Percentiles rank a stretch among this genome's conserved stretches.
These are phyloP conservation scores for Arvicanthis niloticus DNA, from an alignment of 2,113 vertebrate species.

Conservation along the genomic window DNA sequence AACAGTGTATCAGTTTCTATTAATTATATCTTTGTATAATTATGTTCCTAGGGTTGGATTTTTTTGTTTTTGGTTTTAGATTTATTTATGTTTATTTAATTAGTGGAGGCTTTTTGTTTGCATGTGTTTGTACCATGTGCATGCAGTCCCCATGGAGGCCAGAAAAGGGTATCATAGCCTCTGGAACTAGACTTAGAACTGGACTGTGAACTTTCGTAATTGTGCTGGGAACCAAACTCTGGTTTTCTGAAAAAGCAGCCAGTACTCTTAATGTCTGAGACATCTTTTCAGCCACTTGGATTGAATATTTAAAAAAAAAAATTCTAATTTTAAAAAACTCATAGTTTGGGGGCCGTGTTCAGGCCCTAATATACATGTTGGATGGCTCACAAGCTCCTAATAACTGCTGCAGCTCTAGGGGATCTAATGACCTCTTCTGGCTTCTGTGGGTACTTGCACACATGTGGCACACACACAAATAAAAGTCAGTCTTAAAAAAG, in stretches of 20 bases:
- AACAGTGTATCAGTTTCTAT: slow-evolving; percentile 9
- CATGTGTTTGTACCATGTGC: not conserved
- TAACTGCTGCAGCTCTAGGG: not conserved
- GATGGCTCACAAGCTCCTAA: not conserved
- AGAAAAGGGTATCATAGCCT: not conserved
- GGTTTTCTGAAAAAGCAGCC: not conserved
- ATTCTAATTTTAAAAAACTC: not conserved
- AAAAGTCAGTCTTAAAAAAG: not conserved
- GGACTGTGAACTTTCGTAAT: not conserved
- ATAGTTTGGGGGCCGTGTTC: not conserved
- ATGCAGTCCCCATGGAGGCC: not conserved
- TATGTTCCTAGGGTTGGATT: not conserved
- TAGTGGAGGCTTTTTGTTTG: not conserved
- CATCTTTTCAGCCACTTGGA: not conserved
- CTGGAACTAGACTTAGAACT: not conserved
- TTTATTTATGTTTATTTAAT: not conserved
- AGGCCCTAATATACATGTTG: not conserved
- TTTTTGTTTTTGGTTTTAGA: not conserved
- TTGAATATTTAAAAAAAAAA: slow-evolving; percentile 29
- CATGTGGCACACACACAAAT: not conserved
- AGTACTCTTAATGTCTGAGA: not conserved
- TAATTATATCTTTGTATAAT: slow-evolving; percentile 21
- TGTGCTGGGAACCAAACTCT: not conserved
- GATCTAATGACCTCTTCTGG: not conserved
- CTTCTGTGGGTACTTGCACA: not conserved